phyloP scores from a whole-genome alignment of 2,888 invertebrate species.

The Oasisia sp. region DNA sequence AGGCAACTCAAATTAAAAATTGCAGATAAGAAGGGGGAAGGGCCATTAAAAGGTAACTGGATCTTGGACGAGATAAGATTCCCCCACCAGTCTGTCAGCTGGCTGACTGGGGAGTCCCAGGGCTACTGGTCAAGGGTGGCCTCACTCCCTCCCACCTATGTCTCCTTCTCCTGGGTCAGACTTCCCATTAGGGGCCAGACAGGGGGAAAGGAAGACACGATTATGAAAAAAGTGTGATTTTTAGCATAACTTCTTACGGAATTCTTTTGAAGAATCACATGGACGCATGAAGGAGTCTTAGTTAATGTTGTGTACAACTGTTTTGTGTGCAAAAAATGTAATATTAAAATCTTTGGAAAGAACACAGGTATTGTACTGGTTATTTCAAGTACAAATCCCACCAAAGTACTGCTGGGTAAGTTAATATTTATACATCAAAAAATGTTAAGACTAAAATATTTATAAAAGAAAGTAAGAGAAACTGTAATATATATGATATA shows the following conservation, averaged over 20 bases:
- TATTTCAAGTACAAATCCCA: not conserved
- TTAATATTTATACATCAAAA: not conserved
- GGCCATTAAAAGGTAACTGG: conserved; percentile 44
- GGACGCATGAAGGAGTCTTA: not conserved
- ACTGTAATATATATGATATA: not conserved
- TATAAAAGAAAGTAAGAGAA: not conserved
- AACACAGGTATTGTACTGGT: not conserved
- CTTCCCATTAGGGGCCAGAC: not conserved
- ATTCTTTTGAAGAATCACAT: not conserved
- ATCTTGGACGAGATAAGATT: not conserved
- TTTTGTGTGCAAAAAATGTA: too few relatives aligned
- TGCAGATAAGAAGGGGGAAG: conserved; percentile 50
- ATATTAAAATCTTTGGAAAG: not conserved
- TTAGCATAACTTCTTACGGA: not conserved
- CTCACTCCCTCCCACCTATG: not conserved
- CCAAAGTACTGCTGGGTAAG: not conserved
- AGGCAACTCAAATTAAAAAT: conserved; percentile 52
- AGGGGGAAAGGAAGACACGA: not conserved
- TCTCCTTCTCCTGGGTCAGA: not conserved
- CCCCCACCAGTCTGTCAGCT: not conserved
- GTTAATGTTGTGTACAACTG: not conserved
- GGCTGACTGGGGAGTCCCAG: not conserved
- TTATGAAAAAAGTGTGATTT: not conserved
- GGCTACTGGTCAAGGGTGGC: not conserved
- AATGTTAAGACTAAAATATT: not conserved